phyloP scores from a whole-genome alignment of 2,113 vertebrate species.

The Malurus cyaneus region DNA sequence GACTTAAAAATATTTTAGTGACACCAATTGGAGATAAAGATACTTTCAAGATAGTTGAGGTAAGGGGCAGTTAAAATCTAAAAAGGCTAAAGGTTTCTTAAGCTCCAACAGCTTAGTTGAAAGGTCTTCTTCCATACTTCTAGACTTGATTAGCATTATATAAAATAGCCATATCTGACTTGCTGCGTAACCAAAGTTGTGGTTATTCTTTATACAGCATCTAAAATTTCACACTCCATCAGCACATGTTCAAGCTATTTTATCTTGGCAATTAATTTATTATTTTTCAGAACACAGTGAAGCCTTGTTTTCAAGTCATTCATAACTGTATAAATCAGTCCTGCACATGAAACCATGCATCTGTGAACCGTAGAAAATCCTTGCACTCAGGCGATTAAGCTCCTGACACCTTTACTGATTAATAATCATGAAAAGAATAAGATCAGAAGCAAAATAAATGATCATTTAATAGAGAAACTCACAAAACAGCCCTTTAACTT shows the following conservation, averaged over 20 bases:
- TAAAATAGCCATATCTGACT: conserved; percentile 81
- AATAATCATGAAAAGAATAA: conserved; percentile 96
- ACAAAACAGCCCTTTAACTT: conserved; percentile 99
- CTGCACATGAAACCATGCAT: conserved; percentile 85
- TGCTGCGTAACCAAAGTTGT: conserved; percentile 80
- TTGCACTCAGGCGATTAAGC: conserved; percentile 93
- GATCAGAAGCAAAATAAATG: conserved; percentile 99
- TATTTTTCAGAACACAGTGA: conserved; percentile 89
- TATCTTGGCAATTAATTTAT: conserved; percentile 99
- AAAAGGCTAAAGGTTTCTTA: conserved; percentile 73
- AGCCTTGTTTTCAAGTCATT: conserved; percentile 93
- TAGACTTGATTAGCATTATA: conserved; percentile 81
- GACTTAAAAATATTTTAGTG: conserved; percentile 51
- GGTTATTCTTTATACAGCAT: conserved; percentile 81
- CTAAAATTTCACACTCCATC: conserved; percentile 95
- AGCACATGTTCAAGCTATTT: conserved; percentile 94
- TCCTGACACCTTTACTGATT: conserved; percentile 93
- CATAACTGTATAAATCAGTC: conserved; percentile 99
- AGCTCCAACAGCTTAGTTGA: conserved; percentile 75
- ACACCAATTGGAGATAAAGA: conserved; percentile 41
- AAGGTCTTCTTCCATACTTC: conserved; percentile 79
- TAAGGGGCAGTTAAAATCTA: conserved; percentile 66
- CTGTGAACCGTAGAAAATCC: conserved; percentile 97
- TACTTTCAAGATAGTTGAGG: conserved; percentile 58
- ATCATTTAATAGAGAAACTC: conserved; percentile 99